These are phyloP conservation scores for Paralvinella palmiformis DNA, from an alignment of 1,140 invertebrate genomes.

Conservation along the genomic window DNA sequence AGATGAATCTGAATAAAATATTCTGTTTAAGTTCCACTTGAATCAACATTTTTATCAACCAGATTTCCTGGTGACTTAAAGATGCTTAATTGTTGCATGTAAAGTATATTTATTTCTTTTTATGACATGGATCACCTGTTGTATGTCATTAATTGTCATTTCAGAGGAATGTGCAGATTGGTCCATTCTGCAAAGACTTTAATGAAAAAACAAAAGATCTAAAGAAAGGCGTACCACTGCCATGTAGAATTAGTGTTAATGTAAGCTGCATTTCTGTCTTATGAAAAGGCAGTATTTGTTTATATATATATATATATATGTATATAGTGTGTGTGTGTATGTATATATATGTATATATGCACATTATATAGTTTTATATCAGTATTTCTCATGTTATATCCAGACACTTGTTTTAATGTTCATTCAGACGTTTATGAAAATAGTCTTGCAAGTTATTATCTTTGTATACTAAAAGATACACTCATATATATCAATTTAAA, in stretches of 20 bases:
- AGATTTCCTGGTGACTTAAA: neutral
- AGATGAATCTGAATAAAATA: neutral
- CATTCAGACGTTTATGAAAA: too few relatives aligned
- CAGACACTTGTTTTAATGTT: too few relatives aligned
- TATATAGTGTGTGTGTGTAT: too few relatives aligned
- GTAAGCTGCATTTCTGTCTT: too few relatives aligned
- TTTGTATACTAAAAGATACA: too few relatives aligned
- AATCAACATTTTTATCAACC: neutral
- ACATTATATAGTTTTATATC: too few relatives aligned
- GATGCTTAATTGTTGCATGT: neutral
- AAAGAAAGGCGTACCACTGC: conserved; percentile 86
- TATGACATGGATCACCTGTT: neutral
- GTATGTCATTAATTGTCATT: conserved; percentile 23
- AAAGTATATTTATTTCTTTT: neutral
- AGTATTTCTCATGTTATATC: too few relatives aligned
- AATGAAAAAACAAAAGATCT: conserved; percentile 89
- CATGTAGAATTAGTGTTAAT: conserved; percentile 71
- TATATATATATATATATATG: too few relatives aligned
- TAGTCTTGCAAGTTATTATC: too few relatives aligned
- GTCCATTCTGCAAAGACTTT: conserved; percentile 96
- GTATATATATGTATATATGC: too few relatives aligned
- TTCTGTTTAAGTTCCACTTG: neutral
- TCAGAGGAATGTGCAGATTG: conserved; percentile 91
- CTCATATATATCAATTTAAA: too few relatives aligned
- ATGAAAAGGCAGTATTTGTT: too few relatives aligned